phyloP scores from a whole-genome alignment of 2,113 vertebrate species.

The Callionymus lyra region DNA sequence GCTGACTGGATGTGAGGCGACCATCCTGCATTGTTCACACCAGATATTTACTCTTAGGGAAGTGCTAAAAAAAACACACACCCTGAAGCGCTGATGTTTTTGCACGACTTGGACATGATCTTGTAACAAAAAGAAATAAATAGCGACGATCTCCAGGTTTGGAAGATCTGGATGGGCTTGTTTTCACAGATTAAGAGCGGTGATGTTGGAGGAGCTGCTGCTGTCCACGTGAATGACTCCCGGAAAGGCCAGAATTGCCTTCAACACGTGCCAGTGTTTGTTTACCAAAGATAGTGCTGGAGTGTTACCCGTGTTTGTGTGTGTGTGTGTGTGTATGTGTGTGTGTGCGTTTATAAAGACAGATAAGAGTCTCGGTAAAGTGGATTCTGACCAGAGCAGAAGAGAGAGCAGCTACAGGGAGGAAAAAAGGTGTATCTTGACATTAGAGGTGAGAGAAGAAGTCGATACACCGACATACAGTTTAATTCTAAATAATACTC shows the following conservation, averaged over 20 bases:
- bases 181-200: conserved; percentile 4
- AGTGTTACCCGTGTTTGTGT: conserved; percentile 25
- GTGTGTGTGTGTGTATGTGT: conserved; percentile 29
- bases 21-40: conserved; percentile 4
- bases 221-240: conserved; percentile 19
- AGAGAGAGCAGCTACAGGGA: neutral
- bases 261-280: conserved; percentile 33
- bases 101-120: too few relatives aligned
- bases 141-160: neutral
- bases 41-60: conserved; percentile 3
- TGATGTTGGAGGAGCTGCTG: conserved; percentile 1
- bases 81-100: too few relatives aligned
- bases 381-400: conserved; percentile 4
- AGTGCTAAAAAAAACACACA: too few relatives aligned
- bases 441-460: too few relatives aligned
- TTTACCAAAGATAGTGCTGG: conserved; percentile 32
- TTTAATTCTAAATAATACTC: too few relatives aligned
- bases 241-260: conserved; percentile 14
- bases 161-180: conserved; percentile 10
- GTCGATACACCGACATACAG: too few relatives aligned
- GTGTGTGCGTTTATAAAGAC: conserved; percentile 29
- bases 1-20: conserved; percentile 1
- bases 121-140: conserved; percentile 2
- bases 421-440: too few relatives aligned
- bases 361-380: conserved; percentile 26